Conservation (phyloP, 2,888 invertebrate genomes). For the Artemia sinica region DNA sequence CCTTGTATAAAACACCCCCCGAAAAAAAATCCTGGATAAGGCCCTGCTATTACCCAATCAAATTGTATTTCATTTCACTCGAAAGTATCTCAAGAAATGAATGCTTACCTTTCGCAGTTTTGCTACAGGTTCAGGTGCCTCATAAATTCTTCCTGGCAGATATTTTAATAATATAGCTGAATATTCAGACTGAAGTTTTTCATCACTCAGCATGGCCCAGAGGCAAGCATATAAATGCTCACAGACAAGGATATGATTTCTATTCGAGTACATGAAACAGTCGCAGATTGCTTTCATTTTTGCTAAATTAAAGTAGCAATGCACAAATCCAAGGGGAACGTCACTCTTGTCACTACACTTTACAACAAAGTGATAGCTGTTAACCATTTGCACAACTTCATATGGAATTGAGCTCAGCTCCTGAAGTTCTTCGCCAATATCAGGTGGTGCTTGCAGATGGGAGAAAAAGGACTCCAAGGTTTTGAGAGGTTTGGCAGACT, state of each 20-base stretch:
- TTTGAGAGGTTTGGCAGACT: slow-evolving; percentile 7
- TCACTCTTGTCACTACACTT: not conserved
- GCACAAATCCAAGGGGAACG: slow-evolving; percentile 2
- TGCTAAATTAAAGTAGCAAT: slow-evolving; percentile 5
- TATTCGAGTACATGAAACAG: not conserved
- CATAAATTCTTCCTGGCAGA: not conserved
- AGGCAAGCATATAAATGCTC: slow-evolving; percentile 3
- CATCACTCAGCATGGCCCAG: slow-evolving; percentile 13
- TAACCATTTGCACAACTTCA: slow-evolving; percentile 3
- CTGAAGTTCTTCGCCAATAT: not conserved
- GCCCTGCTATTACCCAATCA: too few relatives aligned
- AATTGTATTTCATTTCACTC: too few relatives aligned
- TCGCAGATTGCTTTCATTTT: not conserved
- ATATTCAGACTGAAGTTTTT: not conserved
- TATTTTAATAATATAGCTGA: not conserved
- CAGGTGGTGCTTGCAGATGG: not conserved
- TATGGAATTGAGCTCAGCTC: not conserved
- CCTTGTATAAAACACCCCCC: too few relatives aligned
- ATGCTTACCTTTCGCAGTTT: too few relatives aligned
- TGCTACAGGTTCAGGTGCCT: too few relatives aligned
- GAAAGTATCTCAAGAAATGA: too few relatives aligned
- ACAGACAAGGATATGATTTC: slow-evolving; percentile 4
- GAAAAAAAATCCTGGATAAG: too few relatives aligned
- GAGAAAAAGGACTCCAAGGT: not conserved
- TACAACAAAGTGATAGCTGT: not conserved